Evolutionary conservation across 2,113 vertebrate genomes (phyloP).

Genomic region (Reinhardtius hippoglossoides): DNA sequence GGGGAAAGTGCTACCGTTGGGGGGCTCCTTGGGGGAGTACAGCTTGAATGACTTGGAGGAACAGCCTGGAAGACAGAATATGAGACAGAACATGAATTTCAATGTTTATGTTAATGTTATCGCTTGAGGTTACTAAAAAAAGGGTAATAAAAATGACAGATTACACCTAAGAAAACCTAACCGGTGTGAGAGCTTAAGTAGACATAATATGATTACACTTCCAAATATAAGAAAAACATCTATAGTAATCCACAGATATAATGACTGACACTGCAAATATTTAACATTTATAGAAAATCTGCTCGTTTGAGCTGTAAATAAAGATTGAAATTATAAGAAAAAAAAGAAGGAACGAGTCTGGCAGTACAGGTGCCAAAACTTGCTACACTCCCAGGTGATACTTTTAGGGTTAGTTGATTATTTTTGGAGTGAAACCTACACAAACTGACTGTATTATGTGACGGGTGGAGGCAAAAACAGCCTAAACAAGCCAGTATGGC

Average conservation of each 20-base stretch:
- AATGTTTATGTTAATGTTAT: background rate
- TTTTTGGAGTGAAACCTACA: conserved; percentile 1
- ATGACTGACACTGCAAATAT: background rate
- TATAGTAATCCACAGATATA: background rate
- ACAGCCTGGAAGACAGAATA: conserved; percentile 86
- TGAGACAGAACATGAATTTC: background rate
- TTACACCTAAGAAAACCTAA: background rate
- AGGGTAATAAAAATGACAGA: background rate
- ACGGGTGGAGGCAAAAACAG: conserved; percentile 17
- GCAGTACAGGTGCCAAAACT: background rate
- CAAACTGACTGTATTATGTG: conserved; percentile 17
- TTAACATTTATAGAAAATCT: background rate
- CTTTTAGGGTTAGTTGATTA: background rate
- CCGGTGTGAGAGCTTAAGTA: background rate
- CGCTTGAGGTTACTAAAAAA: background rate
- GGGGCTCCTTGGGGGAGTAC: conserved; percentile 99
- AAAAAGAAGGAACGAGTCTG: background rate
- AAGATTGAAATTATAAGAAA: background rate
- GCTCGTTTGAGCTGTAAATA: background rate
- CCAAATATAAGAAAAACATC: background rate
- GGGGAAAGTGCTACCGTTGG: conserved; percentile 99
- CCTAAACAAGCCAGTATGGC: conserved; percentile 24
- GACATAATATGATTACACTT: background rate
- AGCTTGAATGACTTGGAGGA: conserved; percentile 99
- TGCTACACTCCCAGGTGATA: background rate